Evolutionary conservation across 2,113 vertebrate species (phyloP), one percentile per base, ranked within the genome.

Genomic region (Lepisosteus oculatus): DNA sequence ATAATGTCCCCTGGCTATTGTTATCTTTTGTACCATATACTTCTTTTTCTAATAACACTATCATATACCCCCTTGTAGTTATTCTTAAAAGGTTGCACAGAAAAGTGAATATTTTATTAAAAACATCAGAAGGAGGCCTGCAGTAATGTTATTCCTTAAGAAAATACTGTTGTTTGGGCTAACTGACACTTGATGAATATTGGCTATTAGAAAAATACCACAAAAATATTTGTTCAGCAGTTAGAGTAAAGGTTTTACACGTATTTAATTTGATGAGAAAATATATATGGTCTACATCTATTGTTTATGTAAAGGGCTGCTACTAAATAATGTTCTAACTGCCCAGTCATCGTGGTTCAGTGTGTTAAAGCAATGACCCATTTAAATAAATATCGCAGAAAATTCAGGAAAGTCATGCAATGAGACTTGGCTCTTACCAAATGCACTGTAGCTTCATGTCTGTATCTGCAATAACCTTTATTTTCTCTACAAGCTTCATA

Each of bases 161-260:
- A 63, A 72, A 78, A 83, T 78, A 75, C 71, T 65, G 76, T 71
- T 74, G 66, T 76, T 76, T 54, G 43, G 45, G 55, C 68, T 73
- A 69, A 62, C 51, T 77, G 72, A 84, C 80, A 82, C 79, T 78
- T 83, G 79, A 85, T 79, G 82, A 84, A 88, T 83, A 81, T 55
- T 44, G 77, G 73, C 81, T 80, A 86, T 89, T 85, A 86, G 75
- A 73, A 74, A 82, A 79, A 77, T 77, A 85, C 79, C 76, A 54
- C 74, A 70, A 71, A 84, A 81, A 85, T 84, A 86, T 88, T 87
- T 85, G 76, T 70, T 71, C 64, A 79, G 70, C 84, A 86, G 83
- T 89, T 85, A 90, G 78, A 74, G n/a, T 71, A 74, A 80, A 81
- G 76, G 77, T 74, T 79, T 82, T 77, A 81, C 74, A 75, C 79